A percentile compares a stretch with the other conserved stretches of the same genome.
These are phyloP conservation scores for Rhimphoctona megacephalus DNA, from an alignment of 2,888 invertebrate species.

Conservation along the genomic window DNA sequence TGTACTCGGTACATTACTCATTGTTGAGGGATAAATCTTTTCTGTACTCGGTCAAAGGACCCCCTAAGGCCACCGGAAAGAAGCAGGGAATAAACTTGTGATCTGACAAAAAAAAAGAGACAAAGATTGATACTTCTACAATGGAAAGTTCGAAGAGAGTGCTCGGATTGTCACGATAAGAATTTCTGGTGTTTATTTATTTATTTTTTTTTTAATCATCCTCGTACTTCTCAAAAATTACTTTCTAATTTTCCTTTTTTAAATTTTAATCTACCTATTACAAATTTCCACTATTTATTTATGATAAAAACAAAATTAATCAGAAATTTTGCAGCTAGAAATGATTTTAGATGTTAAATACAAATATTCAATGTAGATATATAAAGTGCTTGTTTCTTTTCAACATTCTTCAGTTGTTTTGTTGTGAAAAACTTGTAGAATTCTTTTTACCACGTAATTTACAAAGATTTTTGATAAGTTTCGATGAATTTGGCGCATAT, in stretches of 20 bases:
- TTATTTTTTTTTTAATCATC: background rate
- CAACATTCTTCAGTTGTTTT: background rate
- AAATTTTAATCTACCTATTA: background rate
- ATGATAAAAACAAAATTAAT: background rate
- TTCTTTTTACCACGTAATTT: conserved; percentile 50
- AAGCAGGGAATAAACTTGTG: conserved; percentile 25
- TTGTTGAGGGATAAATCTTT: conserved; percentile 71
- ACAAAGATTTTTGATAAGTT: conserved; percentile 48
- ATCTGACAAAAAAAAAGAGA: conserved; percentile 21
- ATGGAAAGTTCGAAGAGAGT: background rate
- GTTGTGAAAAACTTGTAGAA: conserved; percentile 43
- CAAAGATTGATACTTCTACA: conserved; percentile 29
- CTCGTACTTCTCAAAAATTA: background rate
- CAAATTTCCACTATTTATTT: background rate
- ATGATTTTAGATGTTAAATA: too few relatives aligned
- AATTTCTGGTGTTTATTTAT: background rate
- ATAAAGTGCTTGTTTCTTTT: background rate
- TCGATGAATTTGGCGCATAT: conserved; percentile 23
- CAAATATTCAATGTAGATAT: too few relatives aligned
- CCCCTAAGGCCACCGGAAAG: conserved; percentile 27
- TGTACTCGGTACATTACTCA: conserved; percentile 55
- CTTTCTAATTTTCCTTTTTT: background rate
- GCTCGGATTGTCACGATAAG: background rate
- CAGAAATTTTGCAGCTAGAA: too few relatives aligned
- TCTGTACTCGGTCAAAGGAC: conserved; percentile 75